phyloP scores from a whole-genome alignment of 2,797 vertebrate genomes.

The Smutsia temminckii region DNA sequence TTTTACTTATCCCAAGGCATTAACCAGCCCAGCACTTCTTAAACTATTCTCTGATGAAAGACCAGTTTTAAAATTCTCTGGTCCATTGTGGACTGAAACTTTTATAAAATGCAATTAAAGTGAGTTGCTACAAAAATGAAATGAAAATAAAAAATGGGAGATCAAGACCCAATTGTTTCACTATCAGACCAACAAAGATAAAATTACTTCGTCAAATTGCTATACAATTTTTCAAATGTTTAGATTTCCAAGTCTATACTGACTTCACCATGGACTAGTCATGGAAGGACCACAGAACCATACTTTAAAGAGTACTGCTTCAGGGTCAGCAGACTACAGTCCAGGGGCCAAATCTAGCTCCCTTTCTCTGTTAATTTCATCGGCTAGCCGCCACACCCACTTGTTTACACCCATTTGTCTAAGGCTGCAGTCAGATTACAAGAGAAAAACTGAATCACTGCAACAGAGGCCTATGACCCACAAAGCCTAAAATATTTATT shows the following conservation, averaged over 20 bases:
- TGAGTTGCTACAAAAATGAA: not conserved
- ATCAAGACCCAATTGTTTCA: not conserved
- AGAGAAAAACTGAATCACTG: not conserved
- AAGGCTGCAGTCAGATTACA: not conserved
- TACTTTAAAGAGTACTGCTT: not conserved
- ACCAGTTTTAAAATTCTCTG: slow-evolving; percentile 1
- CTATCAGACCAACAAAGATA: not conserved
- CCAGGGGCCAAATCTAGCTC: not conserved
- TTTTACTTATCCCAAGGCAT: not conserved
- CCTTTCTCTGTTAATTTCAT: not conserved
- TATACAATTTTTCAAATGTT: not conserved
- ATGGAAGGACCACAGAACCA: not conserved
- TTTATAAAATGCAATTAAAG: not conserved
- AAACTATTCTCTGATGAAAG: not conserved
- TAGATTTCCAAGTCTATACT: not conserved
- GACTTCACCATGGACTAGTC: not conserved
- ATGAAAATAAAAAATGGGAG: not conserved
- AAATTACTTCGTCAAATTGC: not conserved
- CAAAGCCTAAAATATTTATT: not conserved
- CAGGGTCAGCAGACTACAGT: not conserved
- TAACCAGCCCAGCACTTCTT: not conserved
- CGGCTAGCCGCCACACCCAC: not conserved
- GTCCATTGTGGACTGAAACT: not conserved
- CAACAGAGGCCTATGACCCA: not conserved
- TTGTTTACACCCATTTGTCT: not conserved